phyloP scores from a whole-genome alignment of 2,888 invertebrate species.

The Polymixis lichenea region DNA sequence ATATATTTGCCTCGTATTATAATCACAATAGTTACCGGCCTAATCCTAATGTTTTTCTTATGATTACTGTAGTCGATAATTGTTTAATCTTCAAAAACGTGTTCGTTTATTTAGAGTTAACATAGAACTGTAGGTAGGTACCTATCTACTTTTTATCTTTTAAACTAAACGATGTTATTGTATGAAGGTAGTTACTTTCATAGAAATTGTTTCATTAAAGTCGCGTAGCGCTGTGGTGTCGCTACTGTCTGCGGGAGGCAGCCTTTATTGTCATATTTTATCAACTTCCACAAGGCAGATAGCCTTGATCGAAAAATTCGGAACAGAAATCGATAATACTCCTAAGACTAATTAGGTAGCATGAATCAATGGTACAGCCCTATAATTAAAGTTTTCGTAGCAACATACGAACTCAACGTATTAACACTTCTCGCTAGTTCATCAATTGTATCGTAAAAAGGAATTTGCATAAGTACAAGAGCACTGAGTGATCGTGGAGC shows the following conservation, averaged over 20 bases:
- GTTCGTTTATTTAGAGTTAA: background rate
- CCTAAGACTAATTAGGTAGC: background rate
- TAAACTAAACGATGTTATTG: background rate
- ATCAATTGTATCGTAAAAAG: constrained; percentile 27
- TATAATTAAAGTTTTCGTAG: background rate
- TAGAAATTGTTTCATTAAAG: no score
- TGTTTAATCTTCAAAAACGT: background rate
- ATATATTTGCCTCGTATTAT: no score
- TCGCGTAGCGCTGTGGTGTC: no score
- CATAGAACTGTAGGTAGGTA: background rate
- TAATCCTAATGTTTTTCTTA: background rate
- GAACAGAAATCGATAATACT: background rate
- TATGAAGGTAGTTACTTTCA: no score
- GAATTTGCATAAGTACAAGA: constrained; percentile 23
- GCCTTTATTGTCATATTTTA: background rate
- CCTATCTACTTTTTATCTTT: background rate
- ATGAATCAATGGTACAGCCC: background rate
- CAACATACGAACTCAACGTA: background rate
- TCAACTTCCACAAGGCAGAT: background rate
- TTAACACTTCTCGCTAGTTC: constrained; percentile 9
- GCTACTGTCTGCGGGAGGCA: no score
- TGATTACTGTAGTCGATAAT: background rate
- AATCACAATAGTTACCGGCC: background rate
- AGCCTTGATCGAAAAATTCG: background rate
- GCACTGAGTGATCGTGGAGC: constrained; percentile 1